Evolutionary conservation across 2,113 vertebrate genomes (phyloP).

Genomic region (Pituophis catenifer): DNA sequence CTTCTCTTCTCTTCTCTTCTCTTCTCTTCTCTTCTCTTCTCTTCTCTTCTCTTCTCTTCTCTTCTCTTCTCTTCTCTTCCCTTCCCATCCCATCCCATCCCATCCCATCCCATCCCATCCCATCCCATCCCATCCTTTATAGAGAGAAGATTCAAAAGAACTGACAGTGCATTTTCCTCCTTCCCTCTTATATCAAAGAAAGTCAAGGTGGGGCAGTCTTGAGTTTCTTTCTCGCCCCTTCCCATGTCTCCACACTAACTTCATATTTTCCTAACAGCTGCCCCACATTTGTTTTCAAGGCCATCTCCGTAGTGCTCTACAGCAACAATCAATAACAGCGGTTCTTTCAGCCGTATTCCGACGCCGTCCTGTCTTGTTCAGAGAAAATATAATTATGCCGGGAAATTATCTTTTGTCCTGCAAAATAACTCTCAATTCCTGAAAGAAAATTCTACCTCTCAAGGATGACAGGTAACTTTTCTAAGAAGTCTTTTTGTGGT

Average conservation of each 20-base stretch:
- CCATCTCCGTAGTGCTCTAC: neutral
- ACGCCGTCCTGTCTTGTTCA: constrained; percentile 27
- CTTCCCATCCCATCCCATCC: neutral
- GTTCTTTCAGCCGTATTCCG: neutral
- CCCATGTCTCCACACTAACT: neutral
- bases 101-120: neutral
- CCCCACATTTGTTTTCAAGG: neutral
- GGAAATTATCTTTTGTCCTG: constrained; percentile 52
- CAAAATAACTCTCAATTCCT: constrained; percentile 36
- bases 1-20: no score
- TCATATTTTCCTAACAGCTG: neutral
- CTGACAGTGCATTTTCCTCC: neutral
- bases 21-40: no score
- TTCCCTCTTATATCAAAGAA: neutral
- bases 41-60: no score
- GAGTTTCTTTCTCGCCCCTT: neutral
- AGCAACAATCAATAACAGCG: neutral
- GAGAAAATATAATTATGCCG: constrained; percentile 33
- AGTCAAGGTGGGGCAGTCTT: neutral
- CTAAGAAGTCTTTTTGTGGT: constrained; percentile 30
- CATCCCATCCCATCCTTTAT: neutral
- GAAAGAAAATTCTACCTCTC: constrained; percentile 49
- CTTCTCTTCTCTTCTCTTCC: neutral
- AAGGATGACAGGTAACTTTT: constrained; percentile 48
- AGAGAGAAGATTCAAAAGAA: neutral